Percentiles rank a stretch among this genome's conserved stretches.
Conservation (phyloP, 2,888 invertebrate species). For the Mechanitis mazaeus region DNA sequence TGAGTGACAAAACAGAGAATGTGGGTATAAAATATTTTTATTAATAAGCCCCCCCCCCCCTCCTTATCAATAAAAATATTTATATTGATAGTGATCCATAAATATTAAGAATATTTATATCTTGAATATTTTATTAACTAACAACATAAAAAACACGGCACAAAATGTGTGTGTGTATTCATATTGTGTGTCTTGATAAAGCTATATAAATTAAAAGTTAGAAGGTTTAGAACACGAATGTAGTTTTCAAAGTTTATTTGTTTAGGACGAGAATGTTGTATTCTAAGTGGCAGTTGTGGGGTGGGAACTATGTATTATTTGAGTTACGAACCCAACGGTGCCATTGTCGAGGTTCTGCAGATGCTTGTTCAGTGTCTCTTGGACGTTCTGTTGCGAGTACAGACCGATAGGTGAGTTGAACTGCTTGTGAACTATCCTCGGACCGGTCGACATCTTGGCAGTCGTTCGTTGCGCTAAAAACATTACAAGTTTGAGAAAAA, state of each 20-base stretch:
- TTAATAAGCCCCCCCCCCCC: no score
- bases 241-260: conserved; percentile 21
- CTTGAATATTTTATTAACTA: no score
- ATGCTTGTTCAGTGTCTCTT: conserved; percentile 87
- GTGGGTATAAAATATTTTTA: no score
- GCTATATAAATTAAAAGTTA: conserved; percentile 2
- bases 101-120: no score
- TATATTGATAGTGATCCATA: no score
- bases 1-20: no score
- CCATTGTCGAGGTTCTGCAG: conserved; percentile 86
- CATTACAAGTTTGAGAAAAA: neutral
- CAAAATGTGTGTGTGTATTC: no score
- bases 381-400: conserved; percentile 87
- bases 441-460: conserved; percentile 81
- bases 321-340: conserved; percentile 83
- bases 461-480: conserved; percentile 75
- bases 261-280: conserved; percentile 19
- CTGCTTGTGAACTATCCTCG: conserved; percentile 89
- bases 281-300: conserved; percentile 16
- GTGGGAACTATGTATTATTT: conserved; percentile 26
- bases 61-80: no score
- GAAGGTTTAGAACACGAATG: conserved; percentile 21
- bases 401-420: conserved; percentile 93
- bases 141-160: no score
- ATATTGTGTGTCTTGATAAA: no score